phyloP scores from a whole-genome alignment of 2,113 vertebrate species.

The Epinephelus fuscoguttatus region DNA sequence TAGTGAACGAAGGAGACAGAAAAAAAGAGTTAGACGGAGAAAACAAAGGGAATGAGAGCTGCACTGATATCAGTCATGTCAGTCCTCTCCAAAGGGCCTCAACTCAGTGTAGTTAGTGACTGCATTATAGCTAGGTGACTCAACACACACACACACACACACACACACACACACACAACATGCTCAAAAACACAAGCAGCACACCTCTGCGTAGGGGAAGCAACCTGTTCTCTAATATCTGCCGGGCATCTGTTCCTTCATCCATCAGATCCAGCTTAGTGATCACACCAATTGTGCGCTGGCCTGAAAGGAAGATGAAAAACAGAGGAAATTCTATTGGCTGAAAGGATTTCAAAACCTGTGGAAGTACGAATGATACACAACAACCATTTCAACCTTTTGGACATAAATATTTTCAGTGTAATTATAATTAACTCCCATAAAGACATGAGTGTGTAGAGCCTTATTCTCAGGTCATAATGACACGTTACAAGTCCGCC shows the following conservation, averaged over 20 bases:
- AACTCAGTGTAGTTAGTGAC: neutral
- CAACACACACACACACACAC: slow-evolving; percentile 1
- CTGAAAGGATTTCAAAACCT: neutral
- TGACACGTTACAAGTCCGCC: too few species aligned
- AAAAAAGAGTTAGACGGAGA: neutral
- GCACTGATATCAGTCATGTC: neutral
- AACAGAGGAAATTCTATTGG: neutral
- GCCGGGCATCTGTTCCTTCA: slow-evolving; percentile 91
- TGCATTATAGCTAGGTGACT: neutral
- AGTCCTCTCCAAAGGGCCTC: slow-evolving; percentile 9
- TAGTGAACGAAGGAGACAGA: neutral
- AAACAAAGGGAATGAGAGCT: neutral
- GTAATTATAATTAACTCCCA: neutral
- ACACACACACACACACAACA: neutral
- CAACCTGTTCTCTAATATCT: slow-evolving; percentile 93
- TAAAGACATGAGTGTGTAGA: neutral
- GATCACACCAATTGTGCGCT: slow-evolving; percentile 94
- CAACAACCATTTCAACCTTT: neutral
- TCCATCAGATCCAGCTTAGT: slow-evolving; percentile 97
- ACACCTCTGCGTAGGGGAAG: slow-evolving; percentile 94
- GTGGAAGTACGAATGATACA: neutral
- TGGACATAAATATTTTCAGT: neutral
- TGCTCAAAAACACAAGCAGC: neutral
- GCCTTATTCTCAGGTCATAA: neutral
- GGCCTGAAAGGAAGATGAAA: slow-evolving; percentile 79